These are phyloP conservation scores for Chymomyza caudatula DNA, from an alignment of 2,888 invertebrate species.

Conservation along the genomic window DNA sequence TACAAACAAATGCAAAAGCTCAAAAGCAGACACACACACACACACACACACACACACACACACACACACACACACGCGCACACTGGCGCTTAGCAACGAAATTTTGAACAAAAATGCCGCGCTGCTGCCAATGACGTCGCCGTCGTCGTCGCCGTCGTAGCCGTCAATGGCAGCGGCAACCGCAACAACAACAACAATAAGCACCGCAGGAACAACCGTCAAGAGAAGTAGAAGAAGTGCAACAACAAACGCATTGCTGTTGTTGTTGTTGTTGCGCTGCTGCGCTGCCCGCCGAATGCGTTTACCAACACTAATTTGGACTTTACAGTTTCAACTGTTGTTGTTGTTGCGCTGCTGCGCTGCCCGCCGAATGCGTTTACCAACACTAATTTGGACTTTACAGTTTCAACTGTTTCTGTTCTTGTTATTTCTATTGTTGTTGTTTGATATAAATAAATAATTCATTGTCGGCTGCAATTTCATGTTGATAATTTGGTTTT, in stretches of 20 bases:
- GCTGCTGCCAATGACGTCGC: not conserved
- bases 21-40: not conserved
- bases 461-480: conserved; percentile 37
- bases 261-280: conserved; percentile 8
- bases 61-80: too few species aligned
- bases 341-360: not conserved
- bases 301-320: conserved; percentile 7
- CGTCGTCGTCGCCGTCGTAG: not conserved
- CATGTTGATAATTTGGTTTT: conserved; percentile 22
- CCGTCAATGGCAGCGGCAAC: not conserved
- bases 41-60: too few species aligned
- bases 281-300: not conserved
- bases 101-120: not conserved
- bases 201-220: not conserved
- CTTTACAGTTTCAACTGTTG: conserved; percentile 2
- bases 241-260: conserved; percentile 3
- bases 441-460: conserved; percentile 43
- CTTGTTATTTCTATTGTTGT: conserved; percentile 8
- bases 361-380: too few species aligned
- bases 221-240: not conserved
- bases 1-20: conserved; percentile 25
- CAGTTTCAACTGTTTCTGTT: conserved; percentile 17
- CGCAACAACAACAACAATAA: not conserved
- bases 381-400: too few species aligned
- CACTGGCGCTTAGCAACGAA: too few species aligned